Conservation (phyloP, 2,797 vertebrate species). For the Ispidina lecontei region DNA sequence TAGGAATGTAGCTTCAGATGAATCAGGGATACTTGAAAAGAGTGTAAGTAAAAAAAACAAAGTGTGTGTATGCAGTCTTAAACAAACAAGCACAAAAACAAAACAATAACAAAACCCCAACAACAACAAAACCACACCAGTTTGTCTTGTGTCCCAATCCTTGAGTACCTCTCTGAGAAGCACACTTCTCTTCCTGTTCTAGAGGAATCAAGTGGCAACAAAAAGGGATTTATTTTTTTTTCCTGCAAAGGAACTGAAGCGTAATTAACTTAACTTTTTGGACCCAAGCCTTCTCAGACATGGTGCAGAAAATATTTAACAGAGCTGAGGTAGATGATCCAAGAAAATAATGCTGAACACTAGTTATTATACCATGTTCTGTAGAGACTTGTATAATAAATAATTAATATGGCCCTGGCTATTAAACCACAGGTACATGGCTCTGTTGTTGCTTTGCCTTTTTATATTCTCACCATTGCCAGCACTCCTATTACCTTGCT, state of each 20-base stretch:
- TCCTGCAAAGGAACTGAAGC: neutral
- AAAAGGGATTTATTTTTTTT: neutral
- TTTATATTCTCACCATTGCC: neutral
- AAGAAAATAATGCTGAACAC: neutral
- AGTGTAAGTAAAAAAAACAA: neutral
- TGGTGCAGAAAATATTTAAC: neutral
- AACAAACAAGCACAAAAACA: neutral
- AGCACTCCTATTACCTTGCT: neutral
- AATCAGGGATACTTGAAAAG: neutral
- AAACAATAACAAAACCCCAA: neutral
- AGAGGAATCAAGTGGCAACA: neutral
- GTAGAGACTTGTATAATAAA: neutral
- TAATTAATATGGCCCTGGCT: neutral
- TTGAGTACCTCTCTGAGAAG: neutral
- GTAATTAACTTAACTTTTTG: neutral
- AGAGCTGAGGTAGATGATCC: neutral
- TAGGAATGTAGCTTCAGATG: neutral
- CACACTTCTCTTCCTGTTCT: neutral
- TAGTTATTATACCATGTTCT: neutral
- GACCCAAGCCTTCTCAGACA: neutral
- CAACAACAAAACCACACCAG: neutral
- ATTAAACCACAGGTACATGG: neutral
- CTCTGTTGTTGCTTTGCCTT: neutral
- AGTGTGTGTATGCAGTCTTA: neutral
- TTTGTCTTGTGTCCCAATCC: neutral